phyloP scores from a whole-genome alignment of 2,888 invertebrate species.

The Oligia fasciuncula region DNA sequence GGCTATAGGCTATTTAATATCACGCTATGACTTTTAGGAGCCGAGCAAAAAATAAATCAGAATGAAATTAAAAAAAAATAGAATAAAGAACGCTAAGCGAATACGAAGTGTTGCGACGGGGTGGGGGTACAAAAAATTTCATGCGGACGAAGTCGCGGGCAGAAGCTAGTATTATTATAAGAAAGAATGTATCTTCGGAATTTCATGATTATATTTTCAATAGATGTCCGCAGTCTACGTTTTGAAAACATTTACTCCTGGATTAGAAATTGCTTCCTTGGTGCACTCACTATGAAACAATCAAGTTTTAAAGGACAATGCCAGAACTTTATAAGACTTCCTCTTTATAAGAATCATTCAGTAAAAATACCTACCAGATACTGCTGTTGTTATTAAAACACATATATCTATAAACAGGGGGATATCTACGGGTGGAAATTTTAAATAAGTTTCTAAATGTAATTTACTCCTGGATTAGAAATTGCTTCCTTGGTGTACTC shows the following conservation, averaged over 20 bases:
- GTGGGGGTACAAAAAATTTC: too few relatives aligned
- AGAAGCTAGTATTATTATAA: not conserved
- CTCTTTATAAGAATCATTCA: not conserved
- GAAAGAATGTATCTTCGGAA: not conserved
- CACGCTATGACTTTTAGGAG: too few relatives aligned
- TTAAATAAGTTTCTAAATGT: not conserved
- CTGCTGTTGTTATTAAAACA: not conserved
- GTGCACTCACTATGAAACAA: too few relatives aligned
- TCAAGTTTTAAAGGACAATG: too few relatives aligned
- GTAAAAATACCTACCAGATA: not conserved
- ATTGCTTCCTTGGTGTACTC: not conserved
- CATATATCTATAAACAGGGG: too few relatives aligned
- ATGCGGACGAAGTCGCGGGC: too few relatives aligned
- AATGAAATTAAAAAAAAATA: too few relatives aligned
- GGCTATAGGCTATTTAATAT: too few relatives aligned
- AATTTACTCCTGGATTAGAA: not conserved
- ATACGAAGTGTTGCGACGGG: too few relatives aligned
- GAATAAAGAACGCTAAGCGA: too few relatives aligned
- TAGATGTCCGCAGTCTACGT: not conserved
- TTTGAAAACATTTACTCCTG: not conserved
- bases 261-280: not conserved
- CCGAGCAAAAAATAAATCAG: too few relatives aligned
- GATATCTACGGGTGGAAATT: not conserved
- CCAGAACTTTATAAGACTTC: not conserved
- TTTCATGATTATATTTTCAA: slow-evolving; percentile 9